Conservation (phyloP, 2,797 vertebrate genomes). For the Chlorospingus flavigularis region DNA sequence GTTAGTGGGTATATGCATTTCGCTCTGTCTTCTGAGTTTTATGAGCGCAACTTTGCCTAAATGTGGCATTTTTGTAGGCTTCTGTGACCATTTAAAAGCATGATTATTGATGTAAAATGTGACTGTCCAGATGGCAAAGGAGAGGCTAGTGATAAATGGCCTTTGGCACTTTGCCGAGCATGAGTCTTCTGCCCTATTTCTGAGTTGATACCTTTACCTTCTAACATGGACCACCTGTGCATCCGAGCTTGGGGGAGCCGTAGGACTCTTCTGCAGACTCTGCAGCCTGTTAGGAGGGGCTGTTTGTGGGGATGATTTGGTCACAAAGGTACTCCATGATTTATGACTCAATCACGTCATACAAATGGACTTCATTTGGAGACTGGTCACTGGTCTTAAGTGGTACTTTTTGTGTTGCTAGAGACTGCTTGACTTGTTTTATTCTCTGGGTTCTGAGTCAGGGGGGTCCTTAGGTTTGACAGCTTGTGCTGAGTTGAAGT, state of each 20-base stretch:
- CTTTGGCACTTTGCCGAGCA: background rate
- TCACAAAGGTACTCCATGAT: background rate
- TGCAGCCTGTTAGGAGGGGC: background rate
- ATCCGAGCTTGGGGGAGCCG: background rate
- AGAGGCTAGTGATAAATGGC: background rate
- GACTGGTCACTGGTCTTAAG: background rate
- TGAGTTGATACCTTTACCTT: background rate
- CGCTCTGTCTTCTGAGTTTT: background rate
- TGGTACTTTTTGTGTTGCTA: background rate
- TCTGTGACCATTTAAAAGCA: background rate
- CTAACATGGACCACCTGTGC: background rate
- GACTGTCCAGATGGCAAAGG: background rate
- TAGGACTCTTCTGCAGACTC: background rate
- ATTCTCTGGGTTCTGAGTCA: background rate
- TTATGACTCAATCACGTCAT: background rate
- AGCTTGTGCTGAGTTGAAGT: background rate
- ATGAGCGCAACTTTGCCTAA: background rate
- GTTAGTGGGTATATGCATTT: background rate
- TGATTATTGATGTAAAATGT: background rate
- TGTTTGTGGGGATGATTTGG: background rate
- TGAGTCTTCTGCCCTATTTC: background rate
- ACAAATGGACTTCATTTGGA: background rate
- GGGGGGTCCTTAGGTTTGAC: background rate
- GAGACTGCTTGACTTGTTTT: background rate
- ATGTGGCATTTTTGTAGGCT: background rate